A percentile compares a stretch with the other conserved stretches of the same genome.
Evolutionary conservation across 2,113 vertebrate species (phyloP).

Genomic region (Protobothrops mucrosquamatus): DNA sequence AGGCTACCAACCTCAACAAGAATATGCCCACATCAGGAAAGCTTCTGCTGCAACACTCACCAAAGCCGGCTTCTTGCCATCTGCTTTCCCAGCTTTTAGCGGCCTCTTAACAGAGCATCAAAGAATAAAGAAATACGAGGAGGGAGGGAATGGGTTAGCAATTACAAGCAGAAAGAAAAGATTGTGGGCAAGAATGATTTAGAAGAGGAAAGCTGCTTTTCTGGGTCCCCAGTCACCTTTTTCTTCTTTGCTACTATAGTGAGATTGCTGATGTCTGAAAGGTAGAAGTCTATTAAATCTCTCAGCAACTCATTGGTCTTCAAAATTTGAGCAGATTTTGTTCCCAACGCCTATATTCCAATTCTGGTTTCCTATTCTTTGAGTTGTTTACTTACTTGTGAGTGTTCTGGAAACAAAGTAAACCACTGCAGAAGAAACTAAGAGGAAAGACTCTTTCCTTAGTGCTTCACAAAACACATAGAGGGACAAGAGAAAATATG

Average conservation of each 20-base stretch:
- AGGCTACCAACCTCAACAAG: neutral
- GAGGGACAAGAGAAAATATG: neutral
- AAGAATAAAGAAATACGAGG: neutral
- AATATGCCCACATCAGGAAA: neutral
- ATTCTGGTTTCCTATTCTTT: neutral
- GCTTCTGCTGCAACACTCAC: neutral
- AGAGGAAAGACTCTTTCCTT: neutral
- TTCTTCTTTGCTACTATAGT: neutral
- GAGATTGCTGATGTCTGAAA: neutral
- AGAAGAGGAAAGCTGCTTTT: neutral
- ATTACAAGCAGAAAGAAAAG: neutral
- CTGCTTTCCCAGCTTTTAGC: neutral
- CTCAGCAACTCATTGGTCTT: neutral
- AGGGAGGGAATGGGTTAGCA: neutral
- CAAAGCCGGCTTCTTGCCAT: neutral
- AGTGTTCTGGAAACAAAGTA: neutral
- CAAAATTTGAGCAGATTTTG: neutral
- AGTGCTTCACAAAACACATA: neutral
- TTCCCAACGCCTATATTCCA: neutral
- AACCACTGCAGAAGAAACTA: neutral
- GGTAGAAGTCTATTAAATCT: neutral
- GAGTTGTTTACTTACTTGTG: neutral
- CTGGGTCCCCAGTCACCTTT: neutral
- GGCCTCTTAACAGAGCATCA: neutral
- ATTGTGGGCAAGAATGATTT: neutral